A percentile compares a stretch with the other conserved stretches of the same genome.
Evolutionary conservation across 2,113 vertebrate genomes (phyloP).

Genomic region (Amphiprion ocellaris): DNA sequence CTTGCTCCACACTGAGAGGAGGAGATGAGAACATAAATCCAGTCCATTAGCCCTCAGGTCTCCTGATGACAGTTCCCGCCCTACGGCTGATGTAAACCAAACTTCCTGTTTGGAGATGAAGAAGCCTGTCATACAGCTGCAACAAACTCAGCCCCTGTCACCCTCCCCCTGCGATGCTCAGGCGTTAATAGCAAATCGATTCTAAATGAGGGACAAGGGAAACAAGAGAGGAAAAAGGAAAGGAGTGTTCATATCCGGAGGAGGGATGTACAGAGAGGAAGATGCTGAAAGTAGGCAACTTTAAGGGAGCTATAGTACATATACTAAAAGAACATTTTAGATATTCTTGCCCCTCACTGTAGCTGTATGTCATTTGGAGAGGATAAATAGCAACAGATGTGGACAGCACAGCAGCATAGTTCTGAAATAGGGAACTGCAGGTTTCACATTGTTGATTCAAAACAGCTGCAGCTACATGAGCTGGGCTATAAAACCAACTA

Average conservation of each 20-base stretch:
- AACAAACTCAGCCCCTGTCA: conserved; percentile 69
- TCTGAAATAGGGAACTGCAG: background rate
- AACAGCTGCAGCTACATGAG: background rate
- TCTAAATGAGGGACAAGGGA: conserved; percentile 68
- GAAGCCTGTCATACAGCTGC: conserved; percentile 78
- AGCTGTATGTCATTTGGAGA: conserved; percentile 10
- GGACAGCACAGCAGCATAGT: background rate
- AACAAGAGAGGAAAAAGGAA: conserved; percentile 56
- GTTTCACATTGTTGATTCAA: conserved; percentile 17
- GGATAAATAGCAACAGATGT: conserved; percentile 20
- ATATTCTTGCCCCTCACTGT: conserved; percentile 11
- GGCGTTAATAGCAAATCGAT: conserved; percentile 81
- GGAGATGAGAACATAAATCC: conserved; percentile 81
- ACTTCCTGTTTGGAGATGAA: conserved; percentile 84
- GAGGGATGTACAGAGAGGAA: conserved; percentile 43
- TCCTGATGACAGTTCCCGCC: conserved; percentile 79
- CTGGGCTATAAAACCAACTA: no score
- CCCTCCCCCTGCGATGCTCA: conserved; percentile 51
- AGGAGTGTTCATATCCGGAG: conserved; percentile 60
- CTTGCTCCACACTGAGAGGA: conserved; percentile 62
- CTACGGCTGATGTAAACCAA: conserved; percentile 82
- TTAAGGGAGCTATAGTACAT: conserved; percentile 3
- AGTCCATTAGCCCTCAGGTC: conserved; percentile 66
- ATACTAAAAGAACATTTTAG: conserved; percentile 36
- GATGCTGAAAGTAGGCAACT: conserved; percentile 3